Base-by-base conservation (phyloP, 2,797 vertebrate species). In the Thunnus albacares region DNA sequence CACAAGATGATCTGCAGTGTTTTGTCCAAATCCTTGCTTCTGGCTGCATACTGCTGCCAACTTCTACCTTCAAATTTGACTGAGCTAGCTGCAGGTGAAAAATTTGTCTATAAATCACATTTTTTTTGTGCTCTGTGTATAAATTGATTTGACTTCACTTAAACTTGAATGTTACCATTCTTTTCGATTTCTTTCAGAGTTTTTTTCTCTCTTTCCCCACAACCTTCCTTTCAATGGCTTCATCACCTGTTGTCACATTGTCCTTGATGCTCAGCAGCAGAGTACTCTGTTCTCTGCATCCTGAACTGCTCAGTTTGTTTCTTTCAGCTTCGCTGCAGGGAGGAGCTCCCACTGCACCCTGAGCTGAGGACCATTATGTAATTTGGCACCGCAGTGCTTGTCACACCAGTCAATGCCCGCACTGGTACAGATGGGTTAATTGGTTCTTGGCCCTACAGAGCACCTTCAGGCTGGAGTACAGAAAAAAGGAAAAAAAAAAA, bases 391-490 rank as follows among this genome's bases (percentile, higher is more conserved):
- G 8, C 75, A 22, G 80, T 78, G 81, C 81, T 77, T 66, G 85
- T 89, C 80, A 71, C 74, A 71, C 47, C 75, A 47, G 81, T 80
- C 71, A 13, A 69, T 67, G 41, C 55, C 62, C 71, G 47, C 83
- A 45, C 53, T 20, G 84, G 75, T 79, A 70, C 77, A 55, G 63
- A 62, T 58, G 85, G 84, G 92, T 91, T 91, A 91, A 92, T 92
- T 90, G 89, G 84, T 87, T 88, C 75, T 77, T 67, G 81, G 82
- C 85, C 58, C 59, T 26, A 1, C 43, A 57, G 86, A 87, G 59
- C 65, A 78, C 51, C 62, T 81, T 72, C 60, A 87, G 80, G 71
- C 71, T 63, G 1, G 1, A 65, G 61, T 10, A 78, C 35, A 76
- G 35, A n/a, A 28, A 60, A 14, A 65, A 43, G 43, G 26, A 51